Evolutionary conservation across 2,113 vertebrate genomes (phyloP).

Genomic region (Actinemys pallida): DNA sequence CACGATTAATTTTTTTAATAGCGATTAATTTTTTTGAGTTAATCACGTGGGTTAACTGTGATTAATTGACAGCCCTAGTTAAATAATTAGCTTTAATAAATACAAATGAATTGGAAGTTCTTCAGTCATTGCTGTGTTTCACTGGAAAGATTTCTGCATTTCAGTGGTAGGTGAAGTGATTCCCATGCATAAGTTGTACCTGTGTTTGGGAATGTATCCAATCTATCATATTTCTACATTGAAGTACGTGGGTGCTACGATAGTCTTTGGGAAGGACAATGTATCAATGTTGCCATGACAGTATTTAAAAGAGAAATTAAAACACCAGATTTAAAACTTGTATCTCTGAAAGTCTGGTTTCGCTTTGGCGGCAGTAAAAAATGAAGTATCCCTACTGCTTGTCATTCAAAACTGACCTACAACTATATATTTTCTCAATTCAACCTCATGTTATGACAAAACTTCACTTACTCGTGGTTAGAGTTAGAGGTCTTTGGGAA

Average conservation of each 20-base stretch:
- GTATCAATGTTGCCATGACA: background rate
- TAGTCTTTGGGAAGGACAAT: background rate
- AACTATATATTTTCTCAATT: background rate
- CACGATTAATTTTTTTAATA: too few relatives aligned
- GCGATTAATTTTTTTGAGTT: too few relatives aligned
- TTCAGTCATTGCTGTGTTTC: constrained; percentile 53
- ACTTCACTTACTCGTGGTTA: background rate
- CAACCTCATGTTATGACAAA: rapidly evolving
- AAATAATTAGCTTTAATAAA: constrained; percentile 61
- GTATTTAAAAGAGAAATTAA: background rate
- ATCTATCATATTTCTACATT: background rate
- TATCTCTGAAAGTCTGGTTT: background rate
- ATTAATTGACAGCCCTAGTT: too few relatives aligned
- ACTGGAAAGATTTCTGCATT: constrained; percentile 40
- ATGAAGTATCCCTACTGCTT: background rate
- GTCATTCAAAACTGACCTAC: background rate
- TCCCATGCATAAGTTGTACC: background rate
- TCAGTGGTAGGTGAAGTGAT: background rate
- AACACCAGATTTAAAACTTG: background rate
- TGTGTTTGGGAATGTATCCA: rapidly evolving
- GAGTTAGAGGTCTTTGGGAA: background rate
- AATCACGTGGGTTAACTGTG: too few relatives aligned
- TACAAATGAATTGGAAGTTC: background rate
- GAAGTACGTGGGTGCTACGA: background rate
- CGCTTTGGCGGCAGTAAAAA: background rate